A percentile compares a stretch with the other conserved stretches of the same genome.
Conservation (phyloP, 2,113 vertebrate species). For the Oriolus oriolus region DNA sequence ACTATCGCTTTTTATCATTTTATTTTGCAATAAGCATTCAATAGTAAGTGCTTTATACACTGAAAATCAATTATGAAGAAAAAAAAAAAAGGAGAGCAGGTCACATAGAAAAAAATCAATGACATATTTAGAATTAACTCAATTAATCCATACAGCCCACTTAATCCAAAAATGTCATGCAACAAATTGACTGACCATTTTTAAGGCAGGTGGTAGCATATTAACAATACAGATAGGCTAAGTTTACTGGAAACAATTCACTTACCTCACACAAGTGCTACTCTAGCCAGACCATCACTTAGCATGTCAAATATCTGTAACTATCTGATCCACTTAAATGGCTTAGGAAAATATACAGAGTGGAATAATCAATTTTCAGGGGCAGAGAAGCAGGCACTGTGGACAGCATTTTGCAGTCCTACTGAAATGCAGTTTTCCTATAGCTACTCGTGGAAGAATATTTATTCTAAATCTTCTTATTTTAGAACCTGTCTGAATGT, state of each 20-base stretch:
- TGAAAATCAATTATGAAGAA: conserved; percentile 14
- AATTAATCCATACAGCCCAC: conserved; percentile 32
- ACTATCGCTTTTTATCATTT: neutral
- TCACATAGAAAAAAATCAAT: conserved; percentile 10
- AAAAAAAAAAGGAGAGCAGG: neutral
- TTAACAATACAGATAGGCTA: conserved; percentile 14
- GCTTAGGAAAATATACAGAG: neutral
- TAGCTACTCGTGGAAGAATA: neutral
- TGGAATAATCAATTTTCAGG: conserved; percentile 18
- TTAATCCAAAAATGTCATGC: conserved; percentile 14
- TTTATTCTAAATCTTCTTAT: no score
- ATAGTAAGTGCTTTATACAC: neutral
- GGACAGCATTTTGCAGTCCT: neutral
- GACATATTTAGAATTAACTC: neutral
- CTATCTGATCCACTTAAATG: conserved; percentile 27
- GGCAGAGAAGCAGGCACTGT: neutral
- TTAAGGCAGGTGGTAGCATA: neutral
- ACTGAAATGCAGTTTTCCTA: neutral
- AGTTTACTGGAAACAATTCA: conserved; percentile 67
- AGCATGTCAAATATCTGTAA: conserved; percentile 7
- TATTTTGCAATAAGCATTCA: neutral
- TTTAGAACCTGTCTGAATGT: neutral
- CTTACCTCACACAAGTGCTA: conserved; percentile 26
- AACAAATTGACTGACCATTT: conserved; percentile 25
- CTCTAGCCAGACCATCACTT: conserved; percentile 28